Conservation (phyloP, 2,888 invertebrate species). For the Candidula unifasciata region DNA sequence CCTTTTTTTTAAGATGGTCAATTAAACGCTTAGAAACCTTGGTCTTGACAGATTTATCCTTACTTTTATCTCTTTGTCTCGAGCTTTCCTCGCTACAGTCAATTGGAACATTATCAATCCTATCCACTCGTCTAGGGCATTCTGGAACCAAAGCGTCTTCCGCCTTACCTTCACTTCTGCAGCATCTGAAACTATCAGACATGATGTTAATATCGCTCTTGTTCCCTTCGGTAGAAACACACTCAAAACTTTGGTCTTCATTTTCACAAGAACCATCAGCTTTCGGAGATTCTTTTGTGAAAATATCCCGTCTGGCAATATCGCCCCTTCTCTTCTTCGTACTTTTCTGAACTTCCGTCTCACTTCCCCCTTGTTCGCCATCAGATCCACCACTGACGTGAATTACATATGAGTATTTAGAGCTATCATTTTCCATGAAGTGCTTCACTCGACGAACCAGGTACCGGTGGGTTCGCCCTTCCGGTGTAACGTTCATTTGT, state of each 20-base stretch:
- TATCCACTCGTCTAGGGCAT: no score
- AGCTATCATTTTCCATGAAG: not conserved
- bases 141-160: not conserved
- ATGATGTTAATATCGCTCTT: no score
- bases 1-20: slow-evolving; percentile 22
- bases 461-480: not conserved
- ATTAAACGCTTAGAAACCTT: not conserved
- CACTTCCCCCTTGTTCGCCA: no score
- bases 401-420: not conserved
- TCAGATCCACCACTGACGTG: not conserved
- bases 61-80: not conserved
- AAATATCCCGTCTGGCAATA: not conserved
- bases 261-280: not conserved
- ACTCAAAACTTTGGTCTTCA: not conserved
- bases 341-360: no score
- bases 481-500: not conserved
- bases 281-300: no score
- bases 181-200: no score
- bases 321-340: slow-evolving; percentile 12
- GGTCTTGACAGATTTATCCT: not conserved
- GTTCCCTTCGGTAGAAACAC: not conserved
- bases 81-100: not conserved
- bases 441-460: not conserved
- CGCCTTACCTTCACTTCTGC: no score
- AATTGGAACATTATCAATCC: not conserved